These are phyloP conservation scores for Panzeria rudis DNA, from an alignment of 2,888 invertebrate species.

Conservation along the genomic window DNA sequence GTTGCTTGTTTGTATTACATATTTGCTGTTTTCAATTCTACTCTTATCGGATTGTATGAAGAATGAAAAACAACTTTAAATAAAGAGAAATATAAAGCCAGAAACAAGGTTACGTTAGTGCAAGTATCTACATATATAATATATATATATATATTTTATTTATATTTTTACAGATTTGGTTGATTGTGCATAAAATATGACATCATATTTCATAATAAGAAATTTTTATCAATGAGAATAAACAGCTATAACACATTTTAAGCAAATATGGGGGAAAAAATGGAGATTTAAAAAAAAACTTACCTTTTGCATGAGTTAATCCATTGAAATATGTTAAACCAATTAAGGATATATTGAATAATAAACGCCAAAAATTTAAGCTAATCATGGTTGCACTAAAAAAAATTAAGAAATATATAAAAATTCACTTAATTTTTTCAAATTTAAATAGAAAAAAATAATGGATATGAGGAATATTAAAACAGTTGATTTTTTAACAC, in stretches of 20 bases:
- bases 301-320: constrained; percentile 73
- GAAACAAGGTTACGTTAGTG: constrained; percentile 66
- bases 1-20: not conserved
- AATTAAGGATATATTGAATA: constrained; percentile 65
- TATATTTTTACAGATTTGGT: constrained; percentile 13
- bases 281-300: constrained; percentile 5
- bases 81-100: constrained; percentile 56
- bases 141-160: constrained; percentile 10
- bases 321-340: constrained; percentile 65
- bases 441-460: not conserved
- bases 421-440: constrained; percentile 6
- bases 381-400: constrained; percentile 61
- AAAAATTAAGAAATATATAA: constrained; percentile 26
- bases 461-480: not conserved
- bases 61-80: constrained; percentile 28
- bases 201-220: constrained; percentile 67
- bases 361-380: constrained; percentile 58
- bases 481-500: not conserved
- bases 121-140: constrained; percentile 27
- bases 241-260: constrained; percentile 27
- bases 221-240: not conserved
- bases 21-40: constrained; percentile 14
- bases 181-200: constrained; percentile 60
- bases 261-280: not conserved
- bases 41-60: constrained; percentile 30